Evolutionary conservation across 2,888 invertebrate species (phyloP).

Genomic region (Tinea pellionella): DNA sequence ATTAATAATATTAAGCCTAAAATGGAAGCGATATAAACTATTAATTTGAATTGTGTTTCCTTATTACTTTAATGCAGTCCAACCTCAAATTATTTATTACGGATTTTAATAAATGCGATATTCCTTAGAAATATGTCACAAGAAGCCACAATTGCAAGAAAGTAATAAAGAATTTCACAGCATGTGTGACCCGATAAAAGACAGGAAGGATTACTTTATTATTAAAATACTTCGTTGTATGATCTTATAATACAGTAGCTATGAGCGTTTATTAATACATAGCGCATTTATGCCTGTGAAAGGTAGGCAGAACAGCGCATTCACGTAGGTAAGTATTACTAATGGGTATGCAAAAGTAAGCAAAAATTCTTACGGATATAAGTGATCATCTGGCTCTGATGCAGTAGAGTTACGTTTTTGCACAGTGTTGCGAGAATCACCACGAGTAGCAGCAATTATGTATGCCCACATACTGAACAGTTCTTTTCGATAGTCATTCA

Average conservation of each 20-base stretch:
- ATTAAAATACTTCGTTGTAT: background rate
- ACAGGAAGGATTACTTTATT: background rate
- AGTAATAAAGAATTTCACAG: background rate
- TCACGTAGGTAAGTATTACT: too few relatives aligned
- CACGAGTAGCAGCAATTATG: constrained; percentile 77
- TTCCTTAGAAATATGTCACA: too few relatives aligned
- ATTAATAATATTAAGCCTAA: background rate
- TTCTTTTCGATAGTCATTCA: background rate
- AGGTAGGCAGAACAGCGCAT: too few relatives aligned
- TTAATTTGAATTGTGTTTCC: background rate
- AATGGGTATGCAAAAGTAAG: too few relatives aligned
- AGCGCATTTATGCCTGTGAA: too few relatives aligned
- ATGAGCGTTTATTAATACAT: too few relatives aligned
- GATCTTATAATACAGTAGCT: background rate
- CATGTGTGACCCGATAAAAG: background rate
- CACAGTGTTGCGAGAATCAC: constrained; percentile 66
- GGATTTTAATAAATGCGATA: too few relatives aligned
- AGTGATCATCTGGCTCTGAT: constrained; percentile 30
- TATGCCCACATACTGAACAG: constrained; percentile 75
- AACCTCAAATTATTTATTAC: too few relatives aligned
- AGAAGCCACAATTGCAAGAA: background rate
- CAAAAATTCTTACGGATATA: constrained; percentile 33
- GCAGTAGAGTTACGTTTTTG: constrained; percentile 27
- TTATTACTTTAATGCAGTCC: background rate
- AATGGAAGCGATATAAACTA: background rate